Evolutionary conservation across 2,113 vertebrate genomes (phyloP).

Genomic region (Cyphomyrus discorhynchus): DNA sequence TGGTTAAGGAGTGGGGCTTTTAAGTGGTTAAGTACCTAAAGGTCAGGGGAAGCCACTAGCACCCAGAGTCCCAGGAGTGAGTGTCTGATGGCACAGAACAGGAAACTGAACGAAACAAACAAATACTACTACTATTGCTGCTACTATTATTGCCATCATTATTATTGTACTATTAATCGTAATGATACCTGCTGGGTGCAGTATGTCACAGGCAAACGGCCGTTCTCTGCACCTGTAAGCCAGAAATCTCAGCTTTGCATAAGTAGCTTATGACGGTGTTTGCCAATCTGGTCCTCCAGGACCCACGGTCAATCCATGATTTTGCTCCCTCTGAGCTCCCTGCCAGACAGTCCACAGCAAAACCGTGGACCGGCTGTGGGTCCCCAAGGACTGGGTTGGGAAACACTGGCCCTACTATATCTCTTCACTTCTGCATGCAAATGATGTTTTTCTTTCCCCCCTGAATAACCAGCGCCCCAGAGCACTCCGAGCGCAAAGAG

Average conservation of each 20-base stretch:
- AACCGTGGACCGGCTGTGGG: too few species aligned
- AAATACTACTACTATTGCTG: not conserved
- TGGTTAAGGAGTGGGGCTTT: not conserved
- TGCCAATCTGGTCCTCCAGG: not conserved
- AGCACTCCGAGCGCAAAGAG: not conserved
- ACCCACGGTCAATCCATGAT: not conserved
- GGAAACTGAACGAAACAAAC: not conserved
- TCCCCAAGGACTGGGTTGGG: not conserved
- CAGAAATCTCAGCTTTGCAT: not conserved
- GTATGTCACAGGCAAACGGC: not conserved
- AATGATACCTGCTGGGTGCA: not conserved
- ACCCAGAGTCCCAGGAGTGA: not conserved
- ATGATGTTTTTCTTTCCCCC: not conserved
- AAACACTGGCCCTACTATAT: not conserved
- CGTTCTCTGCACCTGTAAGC: not conserved
- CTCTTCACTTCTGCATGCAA: not conserved
- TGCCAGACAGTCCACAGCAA: too few species aligned
- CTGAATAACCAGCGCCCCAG: not conserved
- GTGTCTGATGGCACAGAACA: not conserved
- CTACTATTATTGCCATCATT: not conserved
- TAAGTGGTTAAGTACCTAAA: not conserved
- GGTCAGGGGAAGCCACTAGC: not conserved
- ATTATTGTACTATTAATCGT: not conserved
- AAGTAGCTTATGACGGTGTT: not conserved
- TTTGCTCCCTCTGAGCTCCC: not conserved